Conservation (phyloP, 2,113 vertebrate genomes). For the Semnornis frantzii region DNA sequence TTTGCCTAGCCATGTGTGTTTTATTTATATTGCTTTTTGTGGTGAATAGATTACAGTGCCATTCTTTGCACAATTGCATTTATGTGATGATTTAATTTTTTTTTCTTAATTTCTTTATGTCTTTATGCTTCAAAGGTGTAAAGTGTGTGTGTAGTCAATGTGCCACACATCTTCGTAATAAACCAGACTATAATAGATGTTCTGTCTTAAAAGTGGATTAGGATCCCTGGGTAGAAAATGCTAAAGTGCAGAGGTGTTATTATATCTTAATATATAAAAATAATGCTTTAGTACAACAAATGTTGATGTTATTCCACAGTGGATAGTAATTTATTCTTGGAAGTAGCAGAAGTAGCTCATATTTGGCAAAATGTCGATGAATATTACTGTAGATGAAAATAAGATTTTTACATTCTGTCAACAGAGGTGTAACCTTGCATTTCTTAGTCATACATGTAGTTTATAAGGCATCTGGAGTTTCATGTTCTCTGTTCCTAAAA, state of each 20-base stretch:
- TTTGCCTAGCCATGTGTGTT: not conserved
- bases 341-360: not conserved
- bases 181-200: not conserved
- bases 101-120: slow-evolving; percentile 13
- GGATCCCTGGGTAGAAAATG: slow-evolving; percentile 25
- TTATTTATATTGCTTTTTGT: slow-evolving; percentile 23
- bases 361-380: not conserved
- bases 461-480: not conserved
- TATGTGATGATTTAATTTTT: slow-evolving; percentile 6
- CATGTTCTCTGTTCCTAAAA: not conserved
- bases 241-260: not conserved
- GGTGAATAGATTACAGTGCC: not conserved
- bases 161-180: not conserved
- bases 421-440: not conserved
- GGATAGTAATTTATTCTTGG: not conserved
- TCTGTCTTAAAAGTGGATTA: slow-evolving; percentile 1
- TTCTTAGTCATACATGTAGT: not conserved
- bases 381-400: not conserved
- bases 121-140: not conserved
- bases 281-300: not conserved
- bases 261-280: not conserved
- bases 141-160: not conserved
- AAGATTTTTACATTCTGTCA: not conserved
- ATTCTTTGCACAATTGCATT: not conserved
- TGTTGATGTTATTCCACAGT: not conserved